Evolutionary conservation across 1,140 invertebrate genomes (phyloP), one percentile per base, ranked within the genome.

Genomic region (Aphis craccivora): DNA sequence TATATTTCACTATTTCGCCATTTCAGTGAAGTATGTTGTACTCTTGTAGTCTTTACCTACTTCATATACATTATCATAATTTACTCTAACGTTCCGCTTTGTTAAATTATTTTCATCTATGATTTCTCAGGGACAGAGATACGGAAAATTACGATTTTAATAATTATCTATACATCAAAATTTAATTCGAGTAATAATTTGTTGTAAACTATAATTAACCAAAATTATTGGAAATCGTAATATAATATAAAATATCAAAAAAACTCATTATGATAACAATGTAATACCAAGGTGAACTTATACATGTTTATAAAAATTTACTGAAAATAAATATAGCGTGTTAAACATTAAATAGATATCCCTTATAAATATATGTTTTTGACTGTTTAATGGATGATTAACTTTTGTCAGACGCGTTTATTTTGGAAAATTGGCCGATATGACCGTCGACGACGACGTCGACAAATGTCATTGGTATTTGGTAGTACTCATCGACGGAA

Each of bases 371-470:
- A 14, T 86, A 51, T 35, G 45, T 11, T 25, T n/a, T 55, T 22
- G 35, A 90, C 3, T 45, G 45, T 83, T 92, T 84, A 84, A 92
- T 92, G 30, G n/a, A 81, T 76, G 22, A 83, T 51, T 84, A 83
- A 83, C 45, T 76, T 81, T 35, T 45, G 91, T 45, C 45, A 35
- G 45, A 67, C 43, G n/a, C 25, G 90, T 81, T 67, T 91, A 91
- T 81, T 91, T 90, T 51, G 35, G 35, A 90, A 45, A 90, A 55
- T 88, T 88, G 45, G 86, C 86, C 86, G 86, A 88, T 51, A 88
- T 45, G 30, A 88, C 45, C 20, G 83, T 40, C 40, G 83, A 20
- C 37, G 45, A 35, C 40, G 45, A 35, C 40, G 84, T 45, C 30
- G n/a, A 14, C 55, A 11, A 67, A 90, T 37, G 35, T 55, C 90